Conservation (phyloP, 2,113 vertebrate genomes). For the Cyprinus carpio region DNA sequence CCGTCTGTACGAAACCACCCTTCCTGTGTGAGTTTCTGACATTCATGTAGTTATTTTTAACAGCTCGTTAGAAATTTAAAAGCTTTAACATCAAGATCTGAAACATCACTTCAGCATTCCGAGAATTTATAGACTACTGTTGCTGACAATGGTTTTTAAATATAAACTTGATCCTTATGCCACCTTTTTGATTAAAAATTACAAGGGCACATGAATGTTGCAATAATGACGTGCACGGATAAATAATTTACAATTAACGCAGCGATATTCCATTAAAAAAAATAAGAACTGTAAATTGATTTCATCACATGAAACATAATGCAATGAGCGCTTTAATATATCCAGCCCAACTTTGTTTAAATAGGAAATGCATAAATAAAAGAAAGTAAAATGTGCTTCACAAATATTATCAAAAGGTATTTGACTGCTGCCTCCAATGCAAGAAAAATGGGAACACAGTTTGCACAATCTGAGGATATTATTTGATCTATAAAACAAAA, state of each 20-base stretch:
- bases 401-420: no score
- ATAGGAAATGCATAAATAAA: no score
- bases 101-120: neutral
- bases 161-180: neutral
- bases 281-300: neutral
- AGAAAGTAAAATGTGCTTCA: no score
- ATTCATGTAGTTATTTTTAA: conserved; percentile 18
- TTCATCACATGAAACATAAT: no score
- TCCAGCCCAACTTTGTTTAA: no score
- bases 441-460: no score
- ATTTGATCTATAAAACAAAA: neutral
- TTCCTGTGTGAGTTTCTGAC: conserved; percentile 80
- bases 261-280: neutral
- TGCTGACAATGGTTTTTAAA: neutral
- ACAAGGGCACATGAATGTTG: neutral
- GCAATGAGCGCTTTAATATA: no score
- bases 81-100: neutral
- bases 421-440: neutral
- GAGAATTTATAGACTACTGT: neutral
- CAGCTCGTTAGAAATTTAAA: neutral
- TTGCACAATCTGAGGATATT: neutral
- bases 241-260: neutral
- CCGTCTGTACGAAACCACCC: conserved; percentile 74
- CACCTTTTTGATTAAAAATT: neutral
- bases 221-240: neutral